A percentile compares a stretch with the other conserved stretches of the same genome.
These are phyloP conservation scores for Piezodorus guildinii DNA, from an alignment of 1,140 invertebrate species.

Conservation along the genomic window DNA sequence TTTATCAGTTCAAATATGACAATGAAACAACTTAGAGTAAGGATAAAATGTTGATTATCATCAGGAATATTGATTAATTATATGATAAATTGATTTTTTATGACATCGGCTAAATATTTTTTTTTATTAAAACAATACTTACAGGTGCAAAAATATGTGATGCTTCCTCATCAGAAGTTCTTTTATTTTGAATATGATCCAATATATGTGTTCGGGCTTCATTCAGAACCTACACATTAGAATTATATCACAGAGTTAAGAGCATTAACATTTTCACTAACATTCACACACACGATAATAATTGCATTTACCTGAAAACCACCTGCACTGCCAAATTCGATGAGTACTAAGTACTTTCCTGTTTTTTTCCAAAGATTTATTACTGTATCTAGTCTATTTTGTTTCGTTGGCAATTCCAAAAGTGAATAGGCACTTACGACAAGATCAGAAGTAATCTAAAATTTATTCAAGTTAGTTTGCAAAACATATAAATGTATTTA, in stretches of 20 bases:
- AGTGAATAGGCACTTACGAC: conserved; percentile 70
- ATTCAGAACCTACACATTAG: conserved; percentile 43
- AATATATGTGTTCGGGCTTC: conserved; percentile 44
- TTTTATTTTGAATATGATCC: not conserved
- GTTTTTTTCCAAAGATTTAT: conserved; percentile 79
- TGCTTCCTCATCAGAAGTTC: not conserved
- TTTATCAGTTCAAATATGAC: too few relatives aligned
- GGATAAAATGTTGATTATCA: too few relatives aligned
- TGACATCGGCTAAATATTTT: too few relatives aligned
- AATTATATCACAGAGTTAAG: not conserved
- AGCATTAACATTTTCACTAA: not conserved
- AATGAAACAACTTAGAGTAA: too few relatives aligned
- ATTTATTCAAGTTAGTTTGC: conserved; percentile 23
- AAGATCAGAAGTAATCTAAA: conserved; percentile 60
- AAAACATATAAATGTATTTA: not conserved
- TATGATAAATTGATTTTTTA: too few relatives aligned
- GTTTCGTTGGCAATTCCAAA: conserved; percentile 58
- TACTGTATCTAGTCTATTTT: conserved; percentile 54
- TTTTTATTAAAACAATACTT: not conserved
- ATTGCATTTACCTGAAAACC: conserved; percentile 52
- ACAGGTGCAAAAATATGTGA: conserved; percentile 3
- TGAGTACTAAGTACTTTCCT: conserved; percentile 63
- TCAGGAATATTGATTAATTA: too few relatives aligned
- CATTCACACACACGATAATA: conserved; percentile 20
- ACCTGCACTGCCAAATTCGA: conserved; percentile 70